Base-by-base conservation (phyloP, 2,888 invertebrate genomes). In the Auanema sp. region DNA sequence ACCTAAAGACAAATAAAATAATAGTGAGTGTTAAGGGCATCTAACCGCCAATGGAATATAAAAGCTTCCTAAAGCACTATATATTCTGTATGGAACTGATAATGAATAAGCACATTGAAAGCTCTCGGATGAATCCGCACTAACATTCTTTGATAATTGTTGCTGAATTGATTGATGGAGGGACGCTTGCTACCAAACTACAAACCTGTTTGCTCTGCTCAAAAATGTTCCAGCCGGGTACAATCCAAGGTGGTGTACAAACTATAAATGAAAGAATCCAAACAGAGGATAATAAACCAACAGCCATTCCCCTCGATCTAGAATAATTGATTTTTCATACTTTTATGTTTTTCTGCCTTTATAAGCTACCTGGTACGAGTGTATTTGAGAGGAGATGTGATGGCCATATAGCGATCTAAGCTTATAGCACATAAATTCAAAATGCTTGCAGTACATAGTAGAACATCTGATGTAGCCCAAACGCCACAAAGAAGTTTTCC, bases 11-110 rank as follows among this genome's bases (percentile, higher is more conserved):
- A 52, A 42, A 49, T 2, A 14, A 2, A 16, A 65, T 11, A 12
- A 25, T 42, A 60, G 3, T 12, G 14, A 11, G 42, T 6, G 11
- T 10, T 42, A 42, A n/a, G 6, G 11, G 44, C 68, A n/a, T n/a
- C n/a, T 63, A 54, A 80, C 84, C 50, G 83, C 62, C 50, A 85
- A 71, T 1, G 85, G 85, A 25, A 85, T 76, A 71, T 84, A 85
- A 72, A 86, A 85, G 18, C 85, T 86, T 0, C 86, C 86, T 25
- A 85, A 71, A 5, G 86, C 85, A 12, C 86, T 84, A 75, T 85
- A 85, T 52, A 85, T 81, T 16, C 85, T 79, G 70, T 85, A 85
- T n/a, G 79, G 68, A 8, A 81, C 71, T 2, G 81, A 79, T n/a
- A 71, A 72, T 6, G 80, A 78, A 63, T 83, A 83, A 44, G 68